A percentile compares a stretch with the other conserved stretches of the same genome.
Conservation (phyloP, 37 sponge, comb jelly and placozoan genomes). For the Tethya wilhelma region DNA sequence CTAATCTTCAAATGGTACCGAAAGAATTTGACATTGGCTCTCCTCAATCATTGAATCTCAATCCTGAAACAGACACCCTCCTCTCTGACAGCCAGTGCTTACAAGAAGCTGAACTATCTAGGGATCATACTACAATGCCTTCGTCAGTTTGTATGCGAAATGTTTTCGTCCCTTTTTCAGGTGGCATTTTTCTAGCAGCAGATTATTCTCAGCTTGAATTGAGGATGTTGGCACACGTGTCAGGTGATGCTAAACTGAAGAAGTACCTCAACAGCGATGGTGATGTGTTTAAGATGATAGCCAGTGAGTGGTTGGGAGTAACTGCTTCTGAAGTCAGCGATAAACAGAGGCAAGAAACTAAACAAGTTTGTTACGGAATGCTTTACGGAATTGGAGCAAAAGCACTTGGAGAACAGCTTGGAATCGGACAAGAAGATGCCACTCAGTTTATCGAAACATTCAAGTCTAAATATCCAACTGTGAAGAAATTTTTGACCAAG, state of each 20-base stretch:
- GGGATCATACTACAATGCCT: not conserved
- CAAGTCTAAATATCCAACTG: conserved; percentile 73
- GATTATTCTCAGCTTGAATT: conserved; percentile 98
- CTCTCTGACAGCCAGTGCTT: conserved; percentile 45
- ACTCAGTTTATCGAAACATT: conserved; percentile 87
- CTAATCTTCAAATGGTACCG: conserved; percentile 93
- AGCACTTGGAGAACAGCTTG: conserved; percentile 84
- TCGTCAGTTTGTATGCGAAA: conserved; percentile 79
- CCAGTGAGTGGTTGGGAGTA: conserved; percentile 78
- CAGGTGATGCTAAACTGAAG: conserved; percentile 72
- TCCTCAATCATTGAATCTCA: not conserved
- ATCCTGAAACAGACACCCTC: not conserved
- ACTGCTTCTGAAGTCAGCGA: conserved; percentile 54
- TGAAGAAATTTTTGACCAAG: conserved; percentile 70
- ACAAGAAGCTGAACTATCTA: not conserved
- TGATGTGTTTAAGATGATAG: conserved; percentile 95
- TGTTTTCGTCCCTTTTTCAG: conserved; percentile 76
- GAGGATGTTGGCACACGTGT: conserved; percentile 92
- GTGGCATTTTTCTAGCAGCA: conserved; percentile 82
- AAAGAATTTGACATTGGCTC: conserved; percentile 81
- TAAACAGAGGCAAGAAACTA: conserved; percentile 85
- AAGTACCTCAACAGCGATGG: conserved; percentile 75
- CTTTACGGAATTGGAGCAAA: conserved; percentile 94
- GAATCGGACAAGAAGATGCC: conserved; percentile 85
- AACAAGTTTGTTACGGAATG: conserved; percentile 98